Conservation (phyloP, 35 echinoderm and acorn worm species). For the Holothuria glaberrima region DNA sequence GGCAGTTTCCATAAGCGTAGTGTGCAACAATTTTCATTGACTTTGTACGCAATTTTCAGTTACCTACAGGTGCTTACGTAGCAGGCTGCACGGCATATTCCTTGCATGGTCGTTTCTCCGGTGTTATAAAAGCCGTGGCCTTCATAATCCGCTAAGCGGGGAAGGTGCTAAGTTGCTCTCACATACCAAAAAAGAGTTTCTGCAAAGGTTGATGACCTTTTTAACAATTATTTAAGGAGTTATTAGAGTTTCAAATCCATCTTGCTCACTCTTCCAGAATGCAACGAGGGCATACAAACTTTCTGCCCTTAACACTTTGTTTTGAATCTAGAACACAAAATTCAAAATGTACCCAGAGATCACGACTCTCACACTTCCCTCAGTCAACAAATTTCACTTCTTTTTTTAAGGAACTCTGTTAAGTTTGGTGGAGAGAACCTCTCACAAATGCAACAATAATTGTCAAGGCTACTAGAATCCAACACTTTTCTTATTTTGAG, state of each 20-base stretch:
- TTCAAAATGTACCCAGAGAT: conserved; percentile 10
- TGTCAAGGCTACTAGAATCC: not conserved
- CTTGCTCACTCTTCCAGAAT: not conserved
- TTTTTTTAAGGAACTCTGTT: not conserved
- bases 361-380: not conserved
- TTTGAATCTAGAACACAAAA: conserved; percentile 4
- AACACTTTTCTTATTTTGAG: not conserved
- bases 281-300: not conserved
- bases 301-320: not conserved
- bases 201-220: not conserved
- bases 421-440: conserved; percentile 12
- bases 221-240: not conserved
- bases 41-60: too few relatives aligned
- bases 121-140: too few relatives aligned
- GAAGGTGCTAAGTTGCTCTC: not conserved
- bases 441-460: conserved; percentile 12
- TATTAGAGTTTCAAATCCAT: not conserved
- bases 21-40: too few relatives aligned
- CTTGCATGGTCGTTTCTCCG: too few relatives aligned
- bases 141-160: not conserved
- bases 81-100: too few relatives aligned
- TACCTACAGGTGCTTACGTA: too few relatives aligned
- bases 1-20: too few relatives aligned
- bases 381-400: conserved; percentile 35
- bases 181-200: not conserved